Conservation (phyloP, 2,113 vertebrate species). For the Numida meleagris region DNA sequence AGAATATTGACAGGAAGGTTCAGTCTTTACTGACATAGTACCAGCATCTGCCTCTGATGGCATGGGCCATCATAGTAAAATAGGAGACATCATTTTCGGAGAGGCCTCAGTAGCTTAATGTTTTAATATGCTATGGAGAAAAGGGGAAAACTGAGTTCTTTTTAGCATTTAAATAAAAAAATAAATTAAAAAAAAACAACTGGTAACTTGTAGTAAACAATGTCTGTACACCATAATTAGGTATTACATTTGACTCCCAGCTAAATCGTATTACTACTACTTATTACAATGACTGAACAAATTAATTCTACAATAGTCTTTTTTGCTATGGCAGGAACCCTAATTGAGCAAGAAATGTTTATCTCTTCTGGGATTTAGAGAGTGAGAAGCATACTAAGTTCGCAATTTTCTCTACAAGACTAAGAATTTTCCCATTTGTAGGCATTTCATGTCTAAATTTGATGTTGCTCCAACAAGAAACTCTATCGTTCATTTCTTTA, state of each 20-base stretch:
- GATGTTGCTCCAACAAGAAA: not conserved
- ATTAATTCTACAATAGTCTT: conserved; percentile 10
- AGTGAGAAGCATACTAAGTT: conserved; percentile 40
- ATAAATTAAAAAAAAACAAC: too few relatives aligned
- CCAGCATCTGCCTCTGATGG: too few relatives aligned
- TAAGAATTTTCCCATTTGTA: not conserved
- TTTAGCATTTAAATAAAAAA: not conserved
- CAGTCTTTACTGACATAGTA: too few relatives aligned
- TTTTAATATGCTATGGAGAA: not conserved
- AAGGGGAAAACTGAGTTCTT: not conserved
- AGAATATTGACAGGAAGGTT: too few relatives aligned
- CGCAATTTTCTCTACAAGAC: not conserved
- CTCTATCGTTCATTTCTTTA: not conserved
- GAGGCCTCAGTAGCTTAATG: not conserved
- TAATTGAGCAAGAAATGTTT: conserved; percentile 66
- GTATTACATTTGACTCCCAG: not conserved
- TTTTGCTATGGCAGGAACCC: conserved; percentile 20
- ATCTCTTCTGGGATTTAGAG: conserved; percentile 55
- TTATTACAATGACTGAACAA: not conserved
- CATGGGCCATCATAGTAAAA: too few relatives aligned
- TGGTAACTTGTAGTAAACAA: not conserved
- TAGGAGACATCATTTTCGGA: too few relatives aligned
- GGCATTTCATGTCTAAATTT: not conserved
- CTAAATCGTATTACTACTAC: not conserved
- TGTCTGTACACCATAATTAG: not conserved